These are phyloP conservation scores for Drosophila santomea DNA, from an alignment of 1,140 invertebrate genomes.

Conservation along the genomic window DNA sequence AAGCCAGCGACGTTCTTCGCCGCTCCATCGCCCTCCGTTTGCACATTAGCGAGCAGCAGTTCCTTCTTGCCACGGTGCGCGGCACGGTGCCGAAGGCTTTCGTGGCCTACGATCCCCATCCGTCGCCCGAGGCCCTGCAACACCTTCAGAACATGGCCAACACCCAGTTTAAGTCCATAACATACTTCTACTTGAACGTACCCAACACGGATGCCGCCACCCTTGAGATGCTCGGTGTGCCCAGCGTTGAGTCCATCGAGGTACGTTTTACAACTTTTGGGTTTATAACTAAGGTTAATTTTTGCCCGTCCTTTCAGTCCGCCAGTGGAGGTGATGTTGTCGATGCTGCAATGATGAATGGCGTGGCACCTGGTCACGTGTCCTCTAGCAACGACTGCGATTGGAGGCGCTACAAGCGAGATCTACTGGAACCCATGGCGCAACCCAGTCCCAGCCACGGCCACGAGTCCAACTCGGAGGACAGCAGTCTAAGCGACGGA, in stretches of 20 bases:
- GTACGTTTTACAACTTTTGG: background rate
- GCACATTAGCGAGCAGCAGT: conserved; percentile 69
- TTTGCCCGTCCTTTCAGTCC: background rate
- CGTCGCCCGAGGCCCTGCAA: conserved; percentile 61
- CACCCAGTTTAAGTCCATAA: conserved; percentile 85
- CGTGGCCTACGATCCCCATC: conserved; percentile 68
- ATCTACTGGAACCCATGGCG: conserved; percentile 48
- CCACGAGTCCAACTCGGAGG: conserved; percentile 90
- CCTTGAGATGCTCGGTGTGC: conserved; percentile 86
- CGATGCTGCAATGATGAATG: conserved; percentile 81
- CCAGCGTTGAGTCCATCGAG: conserved; percentile 82
- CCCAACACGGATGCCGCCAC: conserved; percentile 87
- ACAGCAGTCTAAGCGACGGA: conserved; percentile 91
- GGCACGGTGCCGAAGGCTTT: conserved; percentile 70
- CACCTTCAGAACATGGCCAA: conserved; percentile 68
- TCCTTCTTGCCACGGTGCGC: conserved; percentile 79
- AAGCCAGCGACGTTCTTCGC: conserved; percentile 87
- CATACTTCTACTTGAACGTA: conserved; percentile 87
- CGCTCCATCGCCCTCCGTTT: conserved; percentile 85
- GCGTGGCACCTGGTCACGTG: conserved; percentile 13
- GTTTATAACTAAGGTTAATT: too few relatives aligned
- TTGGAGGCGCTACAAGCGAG: conserved; percentile 66
- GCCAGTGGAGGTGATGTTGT: conserved; percentile 69
- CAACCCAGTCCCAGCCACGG: conserved; percentile 64
- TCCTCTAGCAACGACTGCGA: conserved; percentile 49